Base-by-base conservation (phyloP, 2,888 invertebrate genomes). In the Blastobasis lacticolella region DNA sequence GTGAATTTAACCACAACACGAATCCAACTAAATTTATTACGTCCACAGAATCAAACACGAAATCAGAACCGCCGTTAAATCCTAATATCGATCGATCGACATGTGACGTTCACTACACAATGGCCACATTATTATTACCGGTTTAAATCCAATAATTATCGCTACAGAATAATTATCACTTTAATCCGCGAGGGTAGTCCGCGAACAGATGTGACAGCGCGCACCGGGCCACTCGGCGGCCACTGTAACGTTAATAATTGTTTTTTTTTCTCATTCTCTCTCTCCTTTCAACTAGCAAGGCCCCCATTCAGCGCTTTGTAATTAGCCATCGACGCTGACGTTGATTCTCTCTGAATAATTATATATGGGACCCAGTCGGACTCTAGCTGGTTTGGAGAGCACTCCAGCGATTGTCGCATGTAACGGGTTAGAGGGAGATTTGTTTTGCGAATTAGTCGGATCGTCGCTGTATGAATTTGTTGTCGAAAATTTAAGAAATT, bases 191-290 rank as follows among this genome's bases (percentile, higher is more conserved):
- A 74, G 75, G 81, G 73, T 73, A 63, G 69, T 56, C 10, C 48
- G 44, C 57, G 78, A 81, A 83, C 87, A 88, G 87, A 88, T 88
- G 87, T 75, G 86, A 73, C 83, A 71, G 51, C 54, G 69, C 63
- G 66, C 87, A 86, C 85, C 86, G 83, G 86, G 86, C 86, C 84
- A 78, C 85, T 80, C 62, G 59, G 71, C 66, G 77, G 80, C 83
- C 86, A 87, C 82, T 87, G 86, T 86, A 80, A 76, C 86, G 87
- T 86, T 79, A 75, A 85, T 84, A 86, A 87, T 85, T 81, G 78
- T 77, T 55, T 57, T 58, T 57, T 52, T 52, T 48, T 45, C 4
- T 45, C 4, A 66, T 63, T 72, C 75, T 78, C 78, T 79, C 73
- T 70, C 72, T 75, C 75, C 75, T 76, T 81, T 78, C 74, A 78